Evolutionary conservation across 2,888 invertebrate genomes (phyloP).

Genomic region (Xestia rhomboidea): DNA sequence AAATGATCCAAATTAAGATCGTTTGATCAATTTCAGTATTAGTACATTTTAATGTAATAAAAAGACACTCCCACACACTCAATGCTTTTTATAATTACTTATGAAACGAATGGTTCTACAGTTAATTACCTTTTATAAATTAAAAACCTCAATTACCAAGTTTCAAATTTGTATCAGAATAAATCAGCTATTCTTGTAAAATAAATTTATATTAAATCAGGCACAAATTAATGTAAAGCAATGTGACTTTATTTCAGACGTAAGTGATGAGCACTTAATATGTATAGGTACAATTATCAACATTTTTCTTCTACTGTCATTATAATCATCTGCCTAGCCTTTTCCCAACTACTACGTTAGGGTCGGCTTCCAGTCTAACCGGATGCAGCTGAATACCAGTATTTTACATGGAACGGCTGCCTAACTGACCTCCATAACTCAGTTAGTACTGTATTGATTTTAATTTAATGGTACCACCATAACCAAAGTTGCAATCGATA

Average conservation of each 20-base stretch:
- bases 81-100: slow-evolving; percentile 20
- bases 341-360: too few relatives aligned
- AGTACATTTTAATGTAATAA: slow-evolving; percentile 12
- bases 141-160: slow-evolving; percentile 6
- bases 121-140: slow-evolving; percentile 4
- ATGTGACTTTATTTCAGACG: not conserved
- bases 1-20: not conserved
- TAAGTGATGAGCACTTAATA: not conserved
- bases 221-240: not conserved
- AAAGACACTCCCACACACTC: not conserved
- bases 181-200: not conserved
- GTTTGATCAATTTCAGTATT: not conserved
- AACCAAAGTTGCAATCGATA: not conserved
- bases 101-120: not conserved
- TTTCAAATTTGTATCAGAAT: not conserved
- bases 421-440: too few relatives aligned
- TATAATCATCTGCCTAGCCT: too few relatives aligned
- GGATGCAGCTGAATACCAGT: too few relatives aligned
- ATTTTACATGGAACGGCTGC: too few relatives aligned
- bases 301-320: not conserved
- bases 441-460: not conserved
- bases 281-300: not conserved
- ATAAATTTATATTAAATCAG: not conserved
- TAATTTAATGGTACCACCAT: not conserved
- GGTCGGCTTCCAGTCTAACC: too few relatives aligned